Percentiles rank a stretch among this genome's conserved stretches.
Evolutionary conservation across 1,140 invertebrate species (phyloP).

Genomic region (Dryas iulia): DNA sequence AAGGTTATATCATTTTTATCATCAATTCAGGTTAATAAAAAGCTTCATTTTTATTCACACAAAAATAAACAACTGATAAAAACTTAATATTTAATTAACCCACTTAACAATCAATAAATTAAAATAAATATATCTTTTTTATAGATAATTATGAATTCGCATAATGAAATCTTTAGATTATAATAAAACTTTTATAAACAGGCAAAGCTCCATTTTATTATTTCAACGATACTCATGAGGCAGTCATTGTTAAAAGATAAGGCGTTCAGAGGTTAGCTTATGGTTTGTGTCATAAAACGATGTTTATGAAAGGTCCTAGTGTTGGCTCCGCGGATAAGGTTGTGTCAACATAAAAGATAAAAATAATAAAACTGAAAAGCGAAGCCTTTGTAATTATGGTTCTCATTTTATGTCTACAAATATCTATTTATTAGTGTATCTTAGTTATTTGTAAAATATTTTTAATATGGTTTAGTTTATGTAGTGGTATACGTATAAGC

Average conservation of each 20-base stretch:
- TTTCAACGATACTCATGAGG: neutral
- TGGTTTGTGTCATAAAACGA: constrained; percentile 1
- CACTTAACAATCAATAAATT: neutral
- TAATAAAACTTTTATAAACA: neutral
- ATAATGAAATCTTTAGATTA: too few relatives aligned
- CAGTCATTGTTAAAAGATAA: constrained; percentile 2
- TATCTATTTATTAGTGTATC: neutral
- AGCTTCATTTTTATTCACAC: too few relatives aligned
- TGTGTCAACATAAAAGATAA: neutral
- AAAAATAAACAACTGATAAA: neutral
- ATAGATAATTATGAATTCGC: neutral
- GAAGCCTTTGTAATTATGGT: neutral
- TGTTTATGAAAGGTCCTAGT: constrained; percentile 1
- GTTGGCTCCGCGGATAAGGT: neutral
- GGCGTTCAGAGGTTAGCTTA: constrained; percentile 1
- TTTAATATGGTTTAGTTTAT: too few relatives aligned
- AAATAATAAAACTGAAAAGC: neutral
- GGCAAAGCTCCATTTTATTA: neutral
- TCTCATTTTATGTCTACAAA: neutral
- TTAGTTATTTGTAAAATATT: neutral
- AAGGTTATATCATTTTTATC: too few relatives aligned
- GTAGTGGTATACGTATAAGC: too few relatives aligned
- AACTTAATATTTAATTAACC: neutral
- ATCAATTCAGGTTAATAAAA: too few relatives aligned
- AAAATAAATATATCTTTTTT: neutral